Base-by-base conservation (phyloP, 2,888 invertebrate genomes). In the Plagodis pulveraria region DNA sequence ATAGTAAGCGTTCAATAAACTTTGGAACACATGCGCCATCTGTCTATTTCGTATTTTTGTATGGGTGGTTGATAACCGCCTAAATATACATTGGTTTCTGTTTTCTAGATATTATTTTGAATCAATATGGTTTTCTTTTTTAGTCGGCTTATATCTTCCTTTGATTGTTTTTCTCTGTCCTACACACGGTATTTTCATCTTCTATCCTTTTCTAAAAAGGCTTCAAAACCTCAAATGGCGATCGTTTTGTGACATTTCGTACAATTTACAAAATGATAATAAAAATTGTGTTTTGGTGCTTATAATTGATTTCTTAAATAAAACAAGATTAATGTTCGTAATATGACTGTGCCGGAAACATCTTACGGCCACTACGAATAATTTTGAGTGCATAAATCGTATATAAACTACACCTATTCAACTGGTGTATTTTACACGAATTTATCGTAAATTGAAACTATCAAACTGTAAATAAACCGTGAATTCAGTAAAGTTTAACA, bases 1-100 rank as follows among this genome's bases (percentile, higher is more conserved):
- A 89, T 87, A 90, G 84, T 76, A 80, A 80, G 82, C 89, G 90
- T 84, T 91, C 89, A 88, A 89, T 89, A 91, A 85, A 87, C 77
- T 83, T 78, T 75, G 72, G 79, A 82, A 87, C 87, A 86, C 88
- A 87, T 87, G 90, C 90, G 90, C 90, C 82, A 83, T 81, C 82
- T 81, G 76, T 77, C 49, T 59, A 71, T 46, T 11, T 40, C 5
- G 6, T 42, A 6, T 12, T 5, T 12, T 42, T 40, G 10, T 40
- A 2, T 40, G 10, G 8, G 1, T 10, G 10, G 74, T 71, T 57
- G 67, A 32, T 75, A 78, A 67, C 77, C 22, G 63, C 43, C 66
- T 63, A 70, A 69, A 69, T 75, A 53, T 59, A 50, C 9, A 53
- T 47, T 11, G 55, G 32, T 36, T 58, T 54, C 50, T 54, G 11